These are phyloP conservation scores for Graphium colonna DNA, from an alignment of 2,888 invertebrate genomes.

Conservation along the genomic window DNA sequence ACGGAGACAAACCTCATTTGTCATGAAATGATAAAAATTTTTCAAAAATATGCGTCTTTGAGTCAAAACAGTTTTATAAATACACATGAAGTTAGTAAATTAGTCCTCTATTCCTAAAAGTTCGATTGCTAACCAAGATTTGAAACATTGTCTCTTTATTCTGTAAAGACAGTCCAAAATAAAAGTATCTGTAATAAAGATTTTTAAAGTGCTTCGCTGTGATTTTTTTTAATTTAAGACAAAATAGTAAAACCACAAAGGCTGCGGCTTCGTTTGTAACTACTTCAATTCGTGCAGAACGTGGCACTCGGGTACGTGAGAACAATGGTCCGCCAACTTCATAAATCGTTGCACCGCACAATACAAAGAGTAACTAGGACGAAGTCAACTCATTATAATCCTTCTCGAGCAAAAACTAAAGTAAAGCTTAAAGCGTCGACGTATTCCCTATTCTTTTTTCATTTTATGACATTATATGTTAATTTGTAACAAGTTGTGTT, in stretches of 20 bases:
- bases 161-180: too few relatives aligned
- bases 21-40: too few relatives aligned
- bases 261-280: slow-evolving; percentile 10
- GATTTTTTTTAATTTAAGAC: background rate
- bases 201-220: too few relatives aligned
- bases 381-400: slow-evolving; percentile 7
- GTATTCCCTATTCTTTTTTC: background rate
- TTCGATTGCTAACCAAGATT: too few relatives aligned
- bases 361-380: slow-evolving; percentile 16
- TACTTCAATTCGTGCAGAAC: slow-evolving; percentile 9
- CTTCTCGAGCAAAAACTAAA: background rate
- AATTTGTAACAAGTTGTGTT: too few relatives aligned
- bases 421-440: background rate
- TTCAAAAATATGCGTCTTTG: too few relatives aligned
- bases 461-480: background rate
- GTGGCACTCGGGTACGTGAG: slow-evolving; percentile 1
- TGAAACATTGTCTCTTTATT: too few relatives aligned
- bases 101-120: too few relatives aligned
- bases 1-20: too few relatives aligned
- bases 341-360: slow-evolving; percentile 17
- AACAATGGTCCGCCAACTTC: slow-evolving; percentile 19
- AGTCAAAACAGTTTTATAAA: too few relatives aligned
- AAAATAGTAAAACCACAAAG: slow-evolving; percentile 7
- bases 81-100: too few relatives aligned
- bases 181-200: too few relatives aligned